Base-by-base conservation (phyloP, 2,888 invertebrate species). In the Trissolcus brochymenae region DNA sequence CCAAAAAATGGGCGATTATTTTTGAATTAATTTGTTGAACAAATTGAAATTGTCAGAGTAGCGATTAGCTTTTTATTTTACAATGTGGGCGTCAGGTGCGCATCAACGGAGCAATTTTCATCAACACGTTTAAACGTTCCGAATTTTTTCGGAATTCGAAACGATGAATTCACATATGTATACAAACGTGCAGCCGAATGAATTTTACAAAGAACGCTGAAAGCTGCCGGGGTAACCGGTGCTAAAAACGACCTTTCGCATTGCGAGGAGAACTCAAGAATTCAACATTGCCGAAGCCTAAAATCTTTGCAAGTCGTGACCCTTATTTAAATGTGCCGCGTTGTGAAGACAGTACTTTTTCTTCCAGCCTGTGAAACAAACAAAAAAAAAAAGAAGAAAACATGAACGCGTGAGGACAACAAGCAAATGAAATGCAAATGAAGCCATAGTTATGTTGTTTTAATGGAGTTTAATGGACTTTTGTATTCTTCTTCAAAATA, bases 181-280 rank as follows among this genome's bases (percentile, higher is more conserved):
- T 54, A 35, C 62, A 25, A 57, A 68, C 68, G 46, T n/a, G 43
- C 61, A 51, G 4, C 40, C 14, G 51, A 67, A 80, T 80, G 78
- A 73, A 80, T 80, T 80, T 80, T 76, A 67, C 78, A 78, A 71
- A 60, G 71, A 59, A 35, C 25, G 67, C 57, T 55, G 78, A 75
- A 71, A 59, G 78, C 67, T 62, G 60, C 54, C 57, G 67, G 56
- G 19, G 74, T 75, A 78, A 71, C 74, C 78, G 78, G 71, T 78
- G 78, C 71, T 71, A 71, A 66, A 71, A 71, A 78, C 67, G 78
- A 75, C 71, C 75, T 78, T 74, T 61, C 71, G 67, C 78, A 71
- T 75, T 78, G 67, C 67, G 62, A 60, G 62, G 53, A 54, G 67
- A 71, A 65, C 65, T 76, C 66, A 59, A 70, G 70, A 65, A 78